A percentile compares a stretch with the other conserved stretches of the same genome.
Evolutionary conservation across 2,888 invertebrate species (phyloP).

Genomic region (Automeris io): DNA sequence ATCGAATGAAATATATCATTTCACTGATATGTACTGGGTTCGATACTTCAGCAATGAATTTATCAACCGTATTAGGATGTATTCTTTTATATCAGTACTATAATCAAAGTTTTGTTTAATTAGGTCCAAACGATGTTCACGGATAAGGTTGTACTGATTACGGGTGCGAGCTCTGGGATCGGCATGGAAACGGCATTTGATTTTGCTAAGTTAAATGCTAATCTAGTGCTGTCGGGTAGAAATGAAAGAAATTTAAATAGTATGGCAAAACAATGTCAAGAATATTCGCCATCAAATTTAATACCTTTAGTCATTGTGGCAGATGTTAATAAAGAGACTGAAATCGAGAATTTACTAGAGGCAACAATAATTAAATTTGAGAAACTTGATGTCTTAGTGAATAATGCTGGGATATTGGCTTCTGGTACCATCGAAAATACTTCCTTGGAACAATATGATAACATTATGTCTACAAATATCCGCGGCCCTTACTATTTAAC

Average conservation of each 20-base stretch:
- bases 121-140: background rate
- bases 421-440: conserved; percentile 86
- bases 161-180: background rate
- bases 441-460: conserved; percentile 86
- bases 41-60: too few relatives aligned
- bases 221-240: background rate
- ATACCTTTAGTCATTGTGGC: background rate
- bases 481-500: conserved; percentile 84
- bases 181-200: conserved; percentile 28
- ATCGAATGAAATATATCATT: too few relatives aligned
- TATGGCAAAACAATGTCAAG: conserved; percentile 44
- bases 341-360: conserved; percentile 76
- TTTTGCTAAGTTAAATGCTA: background rate
- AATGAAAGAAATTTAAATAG: background rate
- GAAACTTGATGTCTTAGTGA: conserved; percentile 84
- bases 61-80: too few relatives aligned
- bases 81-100: too few relatives aligned
- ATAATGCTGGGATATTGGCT: conserved; percentile 88
- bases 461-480: conserved; percentile 88
- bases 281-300: conserved; percentile 1
- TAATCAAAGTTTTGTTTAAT: conserved; percentile 54
- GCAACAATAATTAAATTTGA: conserved; percentile 80
- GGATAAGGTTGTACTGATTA: conserved; percentile 25
- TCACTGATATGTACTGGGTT: too few relatives aligned
- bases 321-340: background rate